Evolutionary conservation across 2,888 invertebrate species (phyloP).

Genomic region (Cyaniris semiargus): DNA sequence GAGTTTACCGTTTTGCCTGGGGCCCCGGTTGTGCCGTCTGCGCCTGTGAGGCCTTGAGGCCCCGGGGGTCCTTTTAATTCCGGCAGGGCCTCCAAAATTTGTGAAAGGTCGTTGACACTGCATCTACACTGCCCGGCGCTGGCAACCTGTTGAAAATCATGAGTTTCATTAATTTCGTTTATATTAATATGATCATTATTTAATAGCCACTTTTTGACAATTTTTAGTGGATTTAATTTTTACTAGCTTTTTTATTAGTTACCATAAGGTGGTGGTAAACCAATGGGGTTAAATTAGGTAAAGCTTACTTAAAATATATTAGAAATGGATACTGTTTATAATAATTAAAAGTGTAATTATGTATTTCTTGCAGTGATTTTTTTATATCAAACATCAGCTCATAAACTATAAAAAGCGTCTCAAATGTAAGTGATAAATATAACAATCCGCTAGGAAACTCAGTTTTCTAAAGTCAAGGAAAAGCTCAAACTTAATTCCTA

Average conservation of each 20-base stretch:
- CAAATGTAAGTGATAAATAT: conserved; percentile 14
- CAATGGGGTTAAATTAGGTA: too few species aligned
- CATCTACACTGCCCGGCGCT: conserved; percentile 84
- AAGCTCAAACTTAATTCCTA: conserved; percentile 15
- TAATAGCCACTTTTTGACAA: too few species aligned
- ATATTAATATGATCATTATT: neutral
- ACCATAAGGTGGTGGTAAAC: too few species aligned
- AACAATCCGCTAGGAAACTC: neutral
- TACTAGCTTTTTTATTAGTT: too few species aligned
- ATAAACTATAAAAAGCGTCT: neutral
- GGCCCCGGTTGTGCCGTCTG: conserved; percentile 89
- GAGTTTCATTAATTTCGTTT: neutral
- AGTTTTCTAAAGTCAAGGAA: conserved; percentile 9
- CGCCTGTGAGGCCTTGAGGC: conserved; percentile 83
- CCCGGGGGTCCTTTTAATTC: conserved; percentile 85
- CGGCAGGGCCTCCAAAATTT: conserved; percentile 82
- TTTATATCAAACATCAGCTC: too few species aligned
- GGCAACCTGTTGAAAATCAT: conserved; percentile 58
- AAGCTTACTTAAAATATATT: too few species aligned
- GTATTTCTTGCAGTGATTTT: too few species aligned
- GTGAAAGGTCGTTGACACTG: conserved; percentile 84
- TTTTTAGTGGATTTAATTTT: too few species aligned
- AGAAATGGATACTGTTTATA: too few species aligned
- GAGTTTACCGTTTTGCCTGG: conserved; percentile 87
- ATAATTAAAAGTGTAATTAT: too few species aligned